These are phyloP conservation scores for Agelaius phoeniceus DNA, from an alignment of 2,113 vertebrate species.

Conservation along the genomic window DNA sequence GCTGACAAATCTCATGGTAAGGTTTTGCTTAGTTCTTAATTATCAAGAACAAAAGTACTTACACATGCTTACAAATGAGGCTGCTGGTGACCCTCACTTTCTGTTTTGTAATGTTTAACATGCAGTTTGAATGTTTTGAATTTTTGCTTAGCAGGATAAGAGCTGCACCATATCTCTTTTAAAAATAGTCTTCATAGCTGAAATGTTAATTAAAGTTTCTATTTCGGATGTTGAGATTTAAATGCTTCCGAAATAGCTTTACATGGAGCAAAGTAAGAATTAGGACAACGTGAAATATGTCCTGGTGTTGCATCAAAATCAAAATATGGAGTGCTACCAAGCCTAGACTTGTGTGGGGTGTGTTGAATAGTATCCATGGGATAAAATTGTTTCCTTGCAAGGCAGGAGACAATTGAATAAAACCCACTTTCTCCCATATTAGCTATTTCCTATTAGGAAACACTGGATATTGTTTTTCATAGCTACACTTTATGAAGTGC, in stretches of 20 bases:
- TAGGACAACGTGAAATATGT: neutral
- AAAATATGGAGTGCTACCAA: neutral
- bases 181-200: conserved; percentile 2
- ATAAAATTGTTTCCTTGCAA: neutral
- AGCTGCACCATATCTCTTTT: neutral
- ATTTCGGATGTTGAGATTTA: neutral
- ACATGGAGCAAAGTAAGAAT: neutral
- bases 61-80: neutral
- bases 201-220: conserved; percentile 14
- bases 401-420: conserved; percentile 12
- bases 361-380: neutral
- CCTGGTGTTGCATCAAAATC: neutral
- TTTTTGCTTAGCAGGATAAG: neutral
- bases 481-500: neutral
- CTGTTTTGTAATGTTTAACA: neutral
- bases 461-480: conserved; percentile 26
- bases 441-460: conserved; percentile 17
- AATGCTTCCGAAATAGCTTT: neutral
- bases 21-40: neutral
- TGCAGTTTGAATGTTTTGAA: neutral
- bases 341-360: neutral
- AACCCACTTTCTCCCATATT: neutral
- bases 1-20: neutral
- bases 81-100: neutral
- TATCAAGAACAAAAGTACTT: neutral